Percentiles rank a stretch among this genome's conserved stretches.
These are phyloP conservation scores for Tenthredo mesomela DNA, from an alignment of 2,888 invertebrate genomes.

Conservation along the genomic window DNA sequence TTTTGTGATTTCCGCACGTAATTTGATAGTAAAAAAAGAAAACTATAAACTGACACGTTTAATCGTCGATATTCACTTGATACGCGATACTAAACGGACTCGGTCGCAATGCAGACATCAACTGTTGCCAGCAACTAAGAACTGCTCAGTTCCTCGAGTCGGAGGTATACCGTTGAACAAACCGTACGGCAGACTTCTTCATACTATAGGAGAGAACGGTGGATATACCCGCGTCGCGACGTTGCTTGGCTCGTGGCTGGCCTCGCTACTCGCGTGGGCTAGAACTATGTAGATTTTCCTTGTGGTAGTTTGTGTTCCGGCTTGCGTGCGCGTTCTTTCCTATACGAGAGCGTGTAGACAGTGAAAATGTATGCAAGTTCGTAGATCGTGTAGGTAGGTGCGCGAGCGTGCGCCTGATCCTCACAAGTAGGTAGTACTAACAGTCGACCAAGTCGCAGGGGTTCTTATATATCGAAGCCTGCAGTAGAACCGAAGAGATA, in stretches of 20 bases:
- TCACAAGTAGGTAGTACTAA: neutral
- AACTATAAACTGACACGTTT: neutral
- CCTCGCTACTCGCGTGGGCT: slow-evolving; percentile 48
- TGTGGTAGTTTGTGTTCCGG: slow-evolving; percentile 13
- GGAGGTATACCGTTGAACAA: slow-evolving; percentile 44
- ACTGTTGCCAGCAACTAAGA: slow-evolving; percentile 26
- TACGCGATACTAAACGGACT: neutral
- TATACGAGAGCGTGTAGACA: neutral
- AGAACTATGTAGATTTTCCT: slow-evolving; percentile 46
- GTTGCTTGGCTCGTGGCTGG: slow-evolving; percentile 28
- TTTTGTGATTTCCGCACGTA: neutral
- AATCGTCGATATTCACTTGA: slow-evolving; percentile 15
- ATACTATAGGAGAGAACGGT: slow-evolving; percentile 39
- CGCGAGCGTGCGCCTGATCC: neutral
- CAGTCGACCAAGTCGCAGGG: neutral
- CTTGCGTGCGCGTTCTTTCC: neutral
- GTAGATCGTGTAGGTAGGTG: neutral
- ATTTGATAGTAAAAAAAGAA: neutral
- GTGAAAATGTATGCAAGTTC: neutral
- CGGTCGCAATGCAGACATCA: slow-evolving; percentile 19
- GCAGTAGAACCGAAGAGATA: neutral
- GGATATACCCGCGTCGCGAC: slow-evolving; percentile 43
- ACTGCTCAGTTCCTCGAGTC: neutral
- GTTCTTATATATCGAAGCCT: neutral
- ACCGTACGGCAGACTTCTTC: slow-evolving; percentile 37